phyloP scores from a whole-genome alignment of 1,140 invertebrate genomes.

The Nasonia vitripennis region DNA sequence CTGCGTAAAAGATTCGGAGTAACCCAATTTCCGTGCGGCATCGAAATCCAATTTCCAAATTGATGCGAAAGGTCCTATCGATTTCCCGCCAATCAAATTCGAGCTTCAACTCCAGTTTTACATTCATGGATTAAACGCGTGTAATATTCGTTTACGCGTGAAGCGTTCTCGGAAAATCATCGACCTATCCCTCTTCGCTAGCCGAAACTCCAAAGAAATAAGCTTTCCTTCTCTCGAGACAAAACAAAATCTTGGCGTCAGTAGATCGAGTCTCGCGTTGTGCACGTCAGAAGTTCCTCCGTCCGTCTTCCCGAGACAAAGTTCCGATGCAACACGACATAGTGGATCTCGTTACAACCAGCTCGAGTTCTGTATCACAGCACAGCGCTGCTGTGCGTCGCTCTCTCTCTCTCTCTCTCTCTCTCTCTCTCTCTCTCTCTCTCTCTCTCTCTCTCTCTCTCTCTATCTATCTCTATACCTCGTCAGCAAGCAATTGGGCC shows the following conservation, averaged over 20 bases:
- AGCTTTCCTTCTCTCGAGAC: background rate
- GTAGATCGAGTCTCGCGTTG: no score
- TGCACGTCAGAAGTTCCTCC: background rate
- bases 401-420: background rate
- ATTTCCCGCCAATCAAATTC: background rate
- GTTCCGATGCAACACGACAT: background rate
- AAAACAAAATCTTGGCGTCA: background rate
- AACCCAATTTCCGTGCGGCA: no score
- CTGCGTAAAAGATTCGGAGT: no score
- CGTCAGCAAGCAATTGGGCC: constrained; percentile 12
- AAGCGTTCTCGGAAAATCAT: background rate
- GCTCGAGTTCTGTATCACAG: background rate
- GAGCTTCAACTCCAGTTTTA: no score
- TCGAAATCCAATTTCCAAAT: background rate
- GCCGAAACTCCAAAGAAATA: no score
- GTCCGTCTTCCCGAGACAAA: background rate
- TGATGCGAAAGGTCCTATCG: background rate
- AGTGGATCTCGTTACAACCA: constrained; percentile 10
- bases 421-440: no score
- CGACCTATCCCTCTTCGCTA: no score
- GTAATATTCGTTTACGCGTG: background rate
- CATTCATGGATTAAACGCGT: no score
- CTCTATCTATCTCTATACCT: constrained; percentile 14
- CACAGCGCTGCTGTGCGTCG: background rate
- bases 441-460: no score